Percentiles rank a stretch among this genome's conserved stretches.
These are phyloP conservation scores for Anas bahamensis DNA, from an alignment of 2,797 vertebrate genomes.

Conservation along the genomic window DNA sequence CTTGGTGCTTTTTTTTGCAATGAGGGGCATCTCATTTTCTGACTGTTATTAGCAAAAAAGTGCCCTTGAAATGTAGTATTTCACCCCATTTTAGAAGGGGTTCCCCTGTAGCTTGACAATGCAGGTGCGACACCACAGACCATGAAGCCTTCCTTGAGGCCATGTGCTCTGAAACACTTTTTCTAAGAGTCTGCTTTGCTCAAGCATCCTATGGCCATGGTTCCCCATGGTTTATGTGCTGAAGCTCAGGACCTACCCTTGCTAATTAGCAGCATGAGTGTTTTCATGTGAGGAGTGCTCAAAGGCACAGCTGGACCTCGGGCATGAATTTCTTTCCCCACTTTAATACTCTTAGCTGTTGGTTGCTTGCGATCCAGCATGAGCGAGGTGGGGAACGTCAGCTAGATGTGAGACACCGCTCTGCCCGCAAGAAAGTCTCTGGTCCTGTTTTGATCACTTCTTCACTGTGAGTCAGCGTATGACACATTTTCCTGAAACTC, in stretches of 20 bases:
- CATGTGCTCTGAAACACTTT: neutral
- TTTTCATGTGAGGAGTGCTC: neutral
- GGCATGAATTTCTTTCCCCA: neutral
- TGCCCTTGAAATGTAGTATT: neutral
- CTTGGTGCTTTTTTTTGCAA: neutral
- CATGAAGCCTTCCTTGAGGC: neutral
- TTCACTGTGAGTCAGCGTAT: constrained; percentile 28
- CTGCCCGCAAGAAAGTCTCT: neutral
- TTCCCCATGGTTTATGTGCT: neutral
- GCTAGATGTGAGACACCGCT: neutral
- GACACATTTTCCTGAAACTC: constrained; percentile 48
- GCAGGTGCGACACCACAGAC: neutral
- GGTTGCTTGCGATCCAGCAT: neutral
- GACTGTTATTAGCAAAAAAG: neutral
- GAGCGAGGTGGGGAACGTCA: neutral
- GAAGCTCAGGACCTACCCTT: neutral
- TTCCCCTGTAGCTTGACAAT: neutral
- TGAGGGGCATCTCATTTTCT: neutral
- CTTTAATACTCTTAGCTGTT: neutral
- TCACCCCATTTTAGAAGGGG: neutral
- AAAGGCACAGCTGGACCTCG: neutral
- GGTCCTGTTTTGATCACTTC: constrained; percentile 1
- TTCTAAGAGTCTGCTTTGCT: neutral
- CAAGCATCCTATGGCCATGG: neutral
- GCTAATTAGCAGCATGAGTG: neutral